Evolutionary conservation across 2,888 invertebrate species (phyloP).

Genomic region (Oxyscelio sp.): DNA sequence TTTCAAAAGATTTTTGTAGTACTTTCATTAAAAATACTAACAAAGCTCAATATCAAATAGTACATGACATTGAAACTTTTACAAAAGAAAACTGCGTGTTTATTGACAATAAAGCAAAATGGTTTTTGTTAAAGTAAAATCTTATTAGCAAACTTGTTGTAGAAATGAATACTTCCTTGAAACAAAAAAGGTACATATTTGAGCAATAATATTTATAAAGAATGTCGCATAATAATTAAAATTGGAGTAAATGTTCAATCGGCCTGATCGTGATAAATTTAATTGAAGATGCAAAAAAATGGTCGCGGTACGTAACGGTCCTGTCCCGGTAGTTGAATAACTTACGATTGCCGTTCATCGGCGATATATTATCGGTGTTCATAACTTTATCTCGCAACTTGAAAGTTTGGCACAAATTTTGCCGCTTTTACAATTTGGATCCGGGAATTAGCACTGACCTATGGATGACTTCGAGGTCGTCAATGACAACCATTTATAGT

Average conservation of each 20-base stretch:
- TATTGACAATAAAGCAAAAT: no score
- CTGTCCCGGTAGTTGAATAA: conserved; percentile 52
- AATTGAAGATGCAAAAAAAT: conserved; percentile 58
- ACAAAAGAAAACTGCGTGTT: no score
- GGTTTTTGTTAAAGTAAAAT: no score
- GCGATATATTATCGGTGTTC: conserved; percentile 50
- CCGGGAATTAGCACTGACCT: conserved; percentile 86
- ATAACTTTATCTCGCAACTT: conserved; percentile 36
- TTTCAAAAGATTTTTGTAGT: no score
- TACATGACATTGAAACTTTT: no score
- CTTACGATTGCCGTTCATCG: conserved; percentile 56
- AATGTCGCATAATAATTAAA: conserved; percentile 55
- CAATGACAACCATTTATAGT: conserved; percentile 85
- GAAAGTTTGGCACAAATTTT: conserved; percentile 50
- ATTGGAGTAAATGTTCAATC: conserved; percentile 49
- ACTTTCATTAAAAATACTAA: no score
- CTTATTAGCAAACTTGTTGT: no score
- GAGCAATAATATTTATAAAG: no score
- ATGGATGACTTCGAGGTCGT: conserved; percentile 86
- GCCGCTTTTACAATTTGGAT: conserved; percentile 38
- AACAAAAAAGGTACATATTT: no score
- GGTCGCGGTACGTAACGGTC: conserved; percentile 51
- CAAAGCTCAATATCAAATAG: no score
- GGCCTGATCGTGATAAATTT: conserved; percentile 45
- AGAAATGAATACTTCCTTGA: no score